Evolutionary conservation across 2,888 invertebrate species (phyloP).

Genomic region (Dynastes grantii): DNA sequence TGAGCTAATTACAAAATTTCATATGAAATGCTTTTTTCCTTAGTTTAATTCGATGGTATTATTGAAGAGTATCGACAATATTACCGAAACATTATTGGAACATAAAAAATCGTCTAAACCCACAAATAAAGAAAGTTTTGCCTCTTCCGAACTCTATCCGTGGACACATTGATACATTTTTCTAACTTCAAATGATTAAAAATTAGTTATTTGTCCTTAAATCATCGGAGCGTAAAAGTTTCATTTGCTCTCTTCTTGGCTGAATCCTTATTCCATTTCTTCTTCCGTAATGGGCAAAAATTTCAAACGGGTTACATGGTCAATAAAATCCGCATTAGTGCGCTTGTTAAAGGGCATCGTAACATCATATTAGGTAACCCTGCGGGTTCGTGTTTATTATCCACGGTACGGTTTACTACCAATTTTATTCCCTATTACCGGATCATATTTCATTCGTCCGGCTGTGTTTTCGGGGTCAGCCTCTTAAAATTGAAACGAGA

Average conservation of each 20-base stretch:
- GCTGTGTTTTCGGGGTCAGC: slow-evolving; percentile 30
- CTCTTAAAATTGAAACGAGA: slow-evolving; percentile 53
- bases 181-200: not conserved
- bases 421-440: slow-evolving; percentile 63
- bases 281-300: slow-evolving; percentile 54
- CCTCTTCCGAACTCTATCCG: no score
- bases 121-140: no score
- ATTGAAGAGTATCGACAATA: no score
- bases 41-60: no score
- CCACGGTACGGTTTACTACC: slow-evolving; percentile 61
- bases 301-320: slow-evolving; percentile 65
- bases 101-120: no score
- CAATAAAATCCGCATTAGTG: slow-evolving; percentile 66
- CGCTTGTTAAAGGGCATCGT: slow-evolving; percentile 64
- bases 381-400: slow-evolving; percentile 61
- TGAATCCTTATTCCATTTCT: not conserved
- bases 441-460: slow-evolving; percentile 60
- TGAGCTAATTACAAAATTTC: no score
- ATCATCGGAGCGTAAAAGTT: slow-evolving; percentile 13
- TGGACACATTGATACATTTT: no score
- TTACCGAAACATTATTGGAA: no score
- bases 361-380: slow-evolving; percentile 64
- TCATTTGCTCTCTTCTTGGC: not conserved
- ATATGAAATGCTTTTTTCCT: no score
- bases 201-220: slow-evolving; percentile 27